A percentile compares a stretch with the other conserved stretches of the same genome.
Evolutionary conservation across 2,113 vertebrate genomes (phyloP).

Genomic region (western clawed frog (Xenopus tropicalis)): DNA sequence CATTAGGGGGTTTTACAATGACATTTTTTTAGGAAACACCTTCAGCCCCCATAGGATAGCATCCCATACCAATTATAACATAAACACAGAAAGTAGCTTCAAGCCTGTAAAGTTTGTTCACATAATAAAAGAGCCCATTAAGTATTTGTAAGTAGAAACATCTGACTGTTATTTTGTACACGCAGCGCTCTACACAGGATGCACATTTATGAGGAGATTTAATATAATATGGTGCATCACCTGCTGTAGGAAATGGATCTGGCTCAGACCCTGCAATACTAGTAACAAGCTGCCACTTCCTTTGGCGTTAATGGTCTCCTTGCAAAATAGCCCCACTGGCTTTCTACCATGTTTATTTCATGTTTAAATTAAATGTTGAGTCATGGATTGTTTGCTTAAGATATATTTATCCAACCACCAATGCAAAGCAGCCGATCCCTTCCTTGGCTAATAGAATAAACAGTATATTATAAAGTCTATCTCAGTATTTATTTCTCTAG

Average conservation of each 20-base stretch:
- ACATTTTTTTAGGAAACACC: too few relatives aligned
- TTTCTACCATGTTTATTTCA: neutral
- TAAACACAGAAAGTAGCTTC: neutral
- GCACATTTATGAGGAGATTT: constrained; percentile 29
- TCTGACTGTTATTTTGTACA: constrained; percentile 1
- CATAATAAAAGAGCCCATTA: neutral
- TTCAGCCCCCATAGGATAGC: too few relatives aligned
- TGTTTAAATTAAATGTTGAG: too few relatives aligned
- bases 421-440: too few relatives aligned
- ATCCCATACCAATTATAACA: neutral
- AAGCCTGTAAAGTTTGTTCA: neutral
- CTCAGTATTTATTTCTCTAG: too few relatives aligned
- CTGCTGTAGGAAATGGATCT: constrained; percentile 32
- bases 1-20: too few relatives aligned
- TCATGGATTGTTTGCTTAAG: too few relatives aligned
- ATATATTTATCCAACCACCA: too few relatives aligned
- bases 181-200: constrained; percentile 1
- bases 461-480: too few relatives aligned
- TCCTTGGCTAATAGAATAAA: too few relatives aligned
- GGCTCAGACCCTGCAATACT: constrained; percentile 1
- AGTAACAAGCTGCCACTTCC: constrained; percentile 14
- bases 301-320: neutral
- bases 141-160: neutral
- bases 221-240: constrained; percentile 15
- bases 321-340: constrained; percentile 3